phyloP scores from a whole-genome alignment of 2,888 invertebrate genomes.

The Epinotia demarniana region DNA sequence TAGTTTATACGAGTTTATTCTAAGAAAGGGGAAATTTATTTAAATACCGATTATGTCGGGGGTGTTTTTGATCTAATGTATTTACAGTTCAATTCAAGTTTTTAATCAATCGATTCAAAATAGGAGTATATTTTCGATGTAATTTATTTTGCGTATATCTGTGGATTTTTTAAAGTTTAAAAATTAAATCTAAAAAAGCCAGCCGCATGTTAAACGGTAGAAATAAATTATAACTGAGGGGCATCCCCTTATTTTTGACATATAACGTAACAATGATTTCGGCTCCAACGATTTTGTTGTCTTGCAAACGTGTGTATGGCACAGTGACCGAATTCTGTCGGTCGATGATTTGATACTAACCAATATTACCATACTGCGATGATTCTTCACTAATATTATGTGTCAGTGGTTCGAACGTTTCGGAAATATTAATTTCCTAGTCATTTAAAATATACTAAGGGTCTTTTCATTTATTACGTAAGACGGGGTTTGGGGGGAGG shows the following conservation, averaged over 20 bases:
- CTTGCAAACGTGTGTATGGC: not conserved
- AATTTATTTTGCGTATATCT: no score
- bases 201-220: not conserved
- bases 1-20: no score
- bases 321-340: slow-evolving; percentile 13
- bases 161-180: no score
- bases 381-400: slow-evolving; percentile 12
- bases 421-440: not conserved
- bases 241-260: no score
- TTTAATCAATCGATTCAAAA: no score
- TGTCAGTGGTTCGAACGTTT: not conserved
- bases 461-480: no score
- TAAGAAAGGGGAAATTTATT: no score
- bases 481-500: no score
- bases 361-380: slow-evolving; percentile 22
- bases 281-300: not conserved
- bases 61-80: no score
- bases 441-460: not conserved
- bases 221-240: not conserved
- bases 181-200: not conserved
- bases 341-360: slow-evolving; percentile 5
- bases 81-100: no score
- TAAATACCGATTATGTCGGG: no score
- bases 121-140: no score
- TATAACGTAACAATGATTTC: not conserved